Base-by-base conservation (phyloP, 35 echinoderm and acorn worm species). In the Amphiura filiformis region DNA sequence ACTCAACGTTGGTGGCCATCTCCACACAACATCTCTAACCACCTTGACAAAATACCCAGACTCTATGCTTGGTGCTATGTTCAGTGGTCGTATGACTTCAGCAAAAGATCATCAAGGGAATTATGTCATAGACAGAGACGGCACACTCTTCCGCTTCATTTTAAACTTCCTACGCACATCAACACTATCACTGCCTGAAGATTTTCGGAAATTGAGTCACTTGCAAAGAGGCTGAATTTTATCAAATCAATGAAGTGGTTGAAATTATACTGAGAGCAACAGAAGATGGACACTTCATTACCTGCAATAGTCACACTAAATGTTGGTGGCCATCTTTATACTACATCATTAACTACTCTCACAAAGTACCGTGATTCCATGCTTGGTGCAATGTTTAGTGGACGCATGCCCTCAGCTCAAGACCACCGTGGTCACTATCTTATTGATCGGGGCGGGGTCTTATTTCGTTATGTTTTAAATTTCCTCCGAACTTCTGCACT, bases 11-110 rank as follows among this genome's bases (percentile, higher is more conserved):
- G 41, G 41, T 47, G 41, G 41, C 17, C 41, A 47, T 17, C 41
- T 47, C n/a, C n/a, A 47, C 17, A 47, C 41, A 17, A 47, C 41
- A 47, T 47, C 41, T 47, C 17, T 4, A 47, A 4, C 41, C 41
- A 47, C 41, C 41, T 47, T 9, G 17, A 4, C 17, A 47, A 47
- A 9, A 47, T 47, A 17, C 1, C 86, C 86, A 20, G 38, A 88
- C 35, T 88, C 85, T 31, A 95, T 95, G 93, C 56, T 95, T 78
- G 89, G 89, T 36, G 49, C 84, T 38, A 95, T 95, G 93, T 95
- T 92, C 39, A 89, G 86, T 56, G 89, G 70, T 44, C 93, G 80
- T 5, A 65, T 95, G 64, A 37, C 93, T 13, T 40, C 89, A 33
- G n/a, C 65, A 5, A 33, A 35, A 31, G 93, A 92, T 31, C 52